A percentile compares a stretch with the other conserved stretches of the same genome.
Conservation (phyloP, 2,888 invertebrate species). For the Halictus quadricinctus region DNA sequence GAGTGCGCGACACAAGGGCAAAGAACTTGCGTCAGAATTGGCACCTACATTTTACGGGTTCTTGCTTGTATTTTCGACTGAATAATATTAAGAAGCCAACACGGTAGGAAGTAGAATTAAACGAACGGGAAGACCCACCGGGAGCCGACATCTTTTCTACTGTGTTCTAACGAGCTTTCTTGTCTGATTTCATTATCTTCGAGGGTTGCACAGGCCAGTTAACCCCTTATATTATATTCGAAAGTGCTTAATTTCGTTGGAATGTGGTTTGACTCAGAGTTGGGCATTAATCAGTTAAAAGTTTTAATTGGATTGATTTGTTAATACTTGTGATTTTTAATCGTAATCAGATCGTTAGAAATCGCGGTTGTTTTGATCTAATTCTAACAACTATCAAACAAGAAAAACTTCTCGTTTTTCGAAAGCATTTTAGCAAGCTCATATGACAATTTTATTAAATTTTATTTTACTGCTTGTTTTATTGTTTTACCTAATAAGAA, state of each 20-base stretch:
- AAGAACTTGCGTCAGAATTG: slow-evolving; percentile 75
- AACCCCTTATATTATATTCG: no score
- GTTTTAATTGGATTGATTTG: not conserved
- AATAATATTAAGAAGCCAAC: slow-evolving; percentile 47
- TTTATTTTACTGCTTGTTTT: no score
- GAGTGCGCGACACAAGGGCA: slow-evolving; percentile 78
- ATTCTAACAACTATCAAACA: no score
- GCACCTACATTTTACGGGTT: slow-evolving; percentile 76
- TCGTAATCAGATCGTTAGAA: not conserved
- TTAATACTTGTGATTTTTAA: not conserved
- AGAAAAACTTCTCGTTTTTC: no score
- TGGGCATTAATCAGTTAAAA: not conserved
- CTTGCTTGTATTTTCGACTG: slow-evolving; percentile 79
- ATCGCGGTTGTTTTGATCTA: not conserved
- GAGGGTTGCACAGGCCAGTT: not conserved
- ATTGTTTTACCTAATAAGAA: no score
- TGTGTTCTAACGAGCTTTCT: not conserved
- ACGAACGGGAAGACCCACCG: not conserved
- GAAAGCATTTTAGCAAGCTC: no score
- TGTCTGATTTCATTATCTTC: not conserved
- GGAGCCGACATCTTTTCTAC: not conserved
- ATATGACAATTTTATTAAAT: no score
- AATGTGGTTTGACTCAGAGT: not conserved
- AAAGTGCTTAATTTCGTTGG: no score
- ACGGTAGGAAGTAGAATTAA: not conserved